Evolutionary conservation across 2,113 vertebrate species (phyloP).

Genomic region (Struthio camelus): DNA sequence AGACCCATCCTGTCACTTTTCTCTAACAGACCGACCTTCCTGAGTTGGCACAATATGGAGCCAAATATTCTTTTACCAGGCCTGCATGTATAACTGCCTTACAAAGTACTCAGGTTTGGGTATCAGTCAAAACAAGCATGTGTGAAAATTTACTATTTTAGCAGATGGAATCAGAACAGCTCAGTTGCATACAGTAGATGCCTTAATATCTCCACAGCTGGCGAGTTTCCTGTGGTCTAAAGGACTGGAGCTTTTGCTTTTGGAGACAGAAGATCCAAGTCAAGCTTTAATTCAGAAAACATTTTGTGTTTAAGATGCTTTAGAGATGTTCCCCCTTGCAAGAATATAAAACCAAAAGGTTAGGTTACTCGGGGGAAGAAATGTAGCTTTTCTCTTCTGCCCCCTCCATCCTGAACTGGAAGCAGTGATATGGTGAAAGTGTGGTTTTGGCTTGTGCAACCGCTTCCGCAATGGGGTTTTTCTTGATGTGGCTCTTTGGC

Average conservation of each 20-base stretch:
- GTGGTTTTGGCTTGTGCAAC: background rate
- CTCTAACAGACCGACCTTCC: background rate
- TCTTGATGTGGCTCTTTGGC: background rate
- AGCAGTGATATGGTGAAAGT: background rate
- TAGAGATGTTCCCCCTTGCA: background rate
- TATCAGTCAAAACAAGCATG: conserved; percentile 24
- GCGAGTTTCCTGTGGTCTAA: conserved; percentile 2
- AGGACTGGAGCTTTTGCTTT: background rate
- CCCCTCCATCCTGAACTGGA: background rate
- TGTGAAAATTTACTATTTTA: conserved; percentile 32
- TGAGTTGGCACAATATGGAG: background rate
- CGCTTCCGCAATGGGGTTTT: background rate
- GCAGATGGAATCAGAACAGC: conserved; percentile 23
- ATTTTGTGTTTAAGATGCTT: background rate
- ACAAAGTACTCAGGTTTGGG: background rate
- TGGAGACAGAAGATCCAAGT: background rate
- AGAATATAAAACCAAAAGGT: background rate
- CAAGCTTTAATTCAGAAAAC: conserved; percentile 10
- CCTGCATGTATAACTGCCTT: background rate
- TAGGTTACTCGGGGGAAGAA: background rate
- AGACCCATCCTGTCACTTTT: background rate
- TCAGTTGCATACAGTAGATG: conserved; percentile 18
- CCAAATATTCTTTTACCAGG: background rate
- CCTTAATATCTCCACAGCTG: conserved; percentile 47
- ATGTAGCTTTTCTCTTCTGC: background rate